Base-by-base conservation (phyloP, 2,888 invertebrate genomes). In the Antheraea assamensis region DNA sequence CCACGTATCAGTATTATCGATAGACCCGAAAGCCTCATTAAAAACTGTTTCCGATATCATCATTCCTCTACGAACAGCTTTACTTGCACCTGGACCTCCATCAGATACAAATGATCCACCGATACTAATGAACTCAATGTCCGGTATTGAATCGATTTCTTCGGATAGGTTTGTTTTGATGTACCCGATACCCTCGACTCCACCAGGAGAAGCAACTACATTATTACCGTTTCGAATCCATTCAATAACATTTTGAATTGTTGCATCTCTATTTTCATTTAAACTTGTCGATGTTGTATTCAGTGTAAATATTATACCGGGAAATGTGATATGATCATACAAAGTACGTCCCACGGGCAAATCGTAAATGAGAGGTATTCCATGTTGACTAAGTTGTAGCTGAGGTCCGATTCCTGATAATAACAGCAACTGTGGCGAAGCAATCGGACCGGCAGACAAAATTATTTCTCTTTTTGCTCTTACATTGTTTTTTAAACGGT, bases 341-440 rank as follows among this genome's bases (percentile, higher is more conserved):
- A 96, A 89, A 75, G 96, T 96, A 70, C 94, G 92, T 1, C 96
- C 96, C 0, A 97, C 96, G 0, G 95, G 95, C 64, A 96, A 87
- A 82, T 96, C 95, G 64, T 92, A 90, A 52, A 97, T 82, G 0
- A 96, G 92, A 1, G 94, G 90, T 61, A 96, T 95, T n/a, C 95
- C 94, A 66, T 93, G 83, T 74, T 92, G 88, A 47, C 87, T 84
- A 4, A 96, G 90, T 78, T 96, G 96, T 70, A 95, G 88, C n/a
- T 90, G 91, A 0, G 96, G 96, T 3, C 96, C 96, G 15, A 97
- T 89, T 3, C 97, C 97, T 0, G 97, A 97, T 27, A 97, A 86
- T 97, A 98, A 97, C 10, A 98, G 94, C 15, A 98, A 87, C 83
- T 98, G 98, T 0, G 98, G 98, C 0, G 97, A 96, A 79, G 97